A percentile compares a stretch with the other conserved stretches of the same genome.
Evolutionary conservation across 2,888 invertebrate genomes (phyloP).

Genomic region (Biston stratarius): DNA sequence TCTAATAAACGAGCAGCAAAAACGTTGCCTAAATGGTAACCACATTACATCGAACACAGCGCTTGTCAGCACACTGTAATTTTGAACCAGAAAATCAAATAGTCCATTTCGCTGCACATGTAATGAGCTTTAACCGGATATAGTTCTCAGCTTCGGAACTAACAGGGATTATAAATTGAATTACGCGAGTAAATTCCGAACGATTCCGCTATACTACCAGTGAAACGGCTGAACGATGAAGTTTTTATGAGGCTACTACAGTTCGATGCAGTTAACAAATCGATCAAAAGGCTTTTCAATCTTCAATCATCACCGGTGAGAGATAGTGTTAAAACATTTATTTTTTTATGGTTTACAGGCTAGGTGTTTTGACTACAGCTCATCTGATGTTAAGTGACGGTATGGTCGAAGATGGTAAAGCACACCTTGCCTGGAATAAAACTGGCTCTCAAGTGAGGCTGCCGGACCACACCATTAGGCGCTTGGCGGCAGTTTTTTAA

Average conservation of each 20-base stretch:
- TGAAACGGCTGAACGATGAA: slow-evolving; percentile 6
- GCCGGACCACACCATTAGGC: too few species aligned
- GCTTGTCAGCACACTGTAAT: slow-evolving; percentile 2
- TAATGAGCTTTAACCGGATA: slow-evolving; percentile 10
- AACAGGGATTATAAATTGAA: slow-evolving; percentile 16
- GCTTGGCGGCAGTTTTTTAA: too few species aligned
- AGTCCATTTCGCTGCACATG: slow-evolving; percentile 9
- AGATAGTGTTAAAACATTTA: background rate
- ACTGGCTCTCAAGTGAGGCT: too few species aligned
- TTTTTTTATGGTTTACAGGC: too few species aligned
- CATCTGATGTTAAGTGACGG: too few species aligned
- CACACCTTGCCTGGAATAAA: too few species aligned
- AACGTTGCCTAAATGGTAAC: background rate
- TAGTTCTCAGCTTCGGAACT: slow-evolving; percentile 5
- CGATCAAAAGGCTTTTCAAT: slow-evolving; percentile 9
- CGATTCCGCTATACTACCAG: slow-evolving; percentile 4
- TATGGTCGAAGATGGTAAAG: too few species aligned
- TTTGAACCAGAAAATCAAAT: slow-evolving; percentile 9
- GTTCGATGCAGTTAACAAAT: slow-evolving; percentile 9
- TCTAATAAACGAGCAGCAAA: background rate
- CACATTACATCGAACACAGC: background rate
- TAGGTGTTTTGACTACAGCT: too few species aligned
- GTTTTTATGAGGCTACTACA: slow-evolving; percentile 12
- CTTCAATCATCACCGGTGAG: background rate
- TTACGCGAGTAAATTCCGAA: slow-evolving; percentile 7